Percentiles rank a stretch among this genome's conserved stretches.
Evolutionary conservation across 2,888 invertebrate species (phyloP).

Genomic region (Sussaba pulchella): DNA sequence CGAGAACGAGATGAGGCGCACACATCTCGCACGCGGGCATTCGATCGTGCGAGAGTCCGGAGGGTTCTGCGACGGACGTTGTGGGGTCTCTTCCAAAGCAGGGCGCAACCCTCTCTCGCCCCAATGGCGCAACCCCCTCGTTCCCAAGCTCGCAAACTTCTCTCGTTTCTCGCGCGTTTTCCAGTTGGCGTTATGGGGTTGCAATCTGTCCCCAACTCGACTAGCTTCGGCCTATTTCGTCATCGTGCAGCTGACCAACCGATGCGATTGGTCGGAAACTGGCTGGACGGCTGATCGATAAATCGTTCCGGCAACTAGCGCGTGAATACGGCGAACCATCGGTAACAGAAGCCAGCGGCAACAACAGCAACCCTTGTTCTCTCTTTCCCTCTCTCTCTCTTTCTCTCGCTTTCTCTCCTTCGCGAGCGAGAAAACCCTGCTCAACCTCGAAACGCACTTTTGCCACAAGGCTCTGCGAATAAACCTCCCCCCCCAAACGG

Average conservation of each 20-base stretch:
- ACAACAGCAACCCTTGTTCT: neutral
- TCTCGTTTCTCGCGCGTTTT: slow-evolving; percentile 46
- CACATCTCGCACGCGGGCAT: no score
- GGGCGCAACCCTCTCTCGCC: slow-evolving; percentile 73
- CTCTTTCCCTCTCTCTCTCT: slow-evolving; percentile 12
- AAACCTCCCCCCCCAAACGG: slow-evolving; percentile 14
- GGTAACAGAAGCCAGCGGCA: slow-evolving; percentile 22
- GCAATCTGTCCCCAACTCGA: slow-evolving; percentile 8
- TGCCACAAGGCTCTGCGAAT: slow-evolving; percentile 42
- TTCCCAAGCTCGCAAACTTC: slow-evolving; percentile 37
- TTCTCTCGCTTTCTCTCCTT: slow-evolving; percentile 20
- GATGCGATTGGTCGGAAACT: slow-evolving; percentile 77
- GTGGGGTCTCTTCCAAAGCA: slow-evolving; percentile 72
- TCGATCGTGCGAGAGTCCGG: no score
- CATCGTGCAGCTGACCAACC: slow-evolving; percentile 61
- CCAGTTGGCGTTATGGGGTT: slow-evolving; percentile 53
- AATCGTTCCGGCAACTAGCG: slow-evolving; percentile 79
- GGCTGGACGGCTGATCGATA: slow-evolving; percentile 79
- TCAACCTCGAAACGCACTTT: slow-evolving; percentile 61
- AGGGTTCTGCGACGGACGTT: slow-evolving; percentile 72
- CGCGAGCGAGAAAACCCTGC: slow-evolving; percentile 9
- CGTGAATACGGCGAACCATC: slow-evolving; percentile 57
- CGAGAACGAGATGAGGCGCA: slow-evolving; percentile 82
- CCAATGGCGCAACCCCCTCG: slow-evolving; percentile 72
- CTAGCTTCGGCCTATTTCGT: neutral